Evolutionary conservation across 2,888 invertebrate species (phyloP), one percentile per base, ranked within the genome.

Genomic region (Epinotia brunnichana): DNA sequence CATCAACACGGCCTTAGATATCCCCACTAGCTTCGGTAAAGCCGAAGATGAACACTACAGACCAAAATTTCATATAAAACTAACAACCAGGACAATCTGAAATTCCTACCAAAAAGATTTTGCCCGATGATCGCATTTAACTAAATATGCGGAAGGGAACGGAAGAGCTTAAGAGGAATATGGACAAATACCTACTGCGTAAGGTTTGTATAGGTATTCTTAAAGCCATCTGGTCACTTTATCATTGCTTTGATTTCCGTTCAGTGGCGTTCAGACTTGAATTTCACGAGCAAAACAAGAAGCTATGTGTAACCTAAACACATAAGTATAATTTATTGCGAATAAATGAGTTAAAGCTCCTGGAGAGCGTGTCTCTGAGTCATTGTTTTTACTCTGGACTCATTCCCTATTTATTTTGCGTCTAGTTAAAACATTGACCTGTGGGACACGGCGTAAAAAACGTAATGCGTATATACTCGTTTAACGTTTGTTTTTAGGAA

Each of bases 261-360:
- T 7, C 19, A 39, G 13, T 15, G 11, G 3, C n/a, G 17, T 21
- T 7, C 19, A 39, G 13, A 39, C 39, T 41, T 21, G 44, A n/a
- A n/a, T n/a, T 44, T 44, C 10, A 64, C 35, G 39, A 35, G n/a
- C 59, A 71, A 67, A 71, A 71, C 66, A 67, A 21, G 41, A 53
- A 66, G 71, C 29, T 72, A 61, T 67, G 66, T 71, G 67, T 67
- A 61, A 61, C 61, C 54, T 61, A 72, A 71, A 71, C 71, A 71
- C 51, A 66, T n/a, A n/a, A n/a, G n/a, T 35, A 72, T 67, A 72
- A 60, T 67, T 72, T 67, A 67, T 54, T 19, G 61, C 62, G 48
- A 39, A 61, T 19, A 13, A 72, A 54, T 54, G 71, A 29, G 70
- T 64, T 66, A 41, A 66, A 71, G 29, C 53, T 35, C 11, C 19